Evolutionary conservation across 1,140 invertebrate genomes (phyloP).

Genomic region (Euglossa dilemma): DNA sequence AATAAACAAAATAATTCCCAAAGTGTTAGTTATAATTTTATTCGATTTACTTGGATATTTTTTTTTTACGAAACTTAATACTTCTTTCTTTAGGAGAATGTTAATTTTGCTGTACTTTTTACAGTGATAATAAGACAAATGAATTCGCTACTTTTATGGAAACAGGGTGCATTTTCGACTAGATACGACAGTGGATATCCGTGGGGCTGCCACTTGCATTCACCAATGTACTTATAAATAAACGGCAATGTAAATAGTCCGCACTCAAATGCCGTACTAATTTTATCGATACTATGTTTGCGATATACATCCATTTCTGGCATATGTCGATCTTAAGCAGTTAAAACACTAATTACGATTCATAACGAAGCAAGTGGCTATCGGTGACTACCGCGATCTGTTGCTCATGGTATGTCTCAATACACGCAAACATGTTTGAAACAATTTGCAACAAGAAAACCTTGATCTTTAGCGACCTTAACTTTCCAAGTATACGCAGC

Average conservation of each 20-base stretch:
- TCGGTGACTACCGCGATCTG: background rate
- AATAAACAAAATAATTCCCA: too few species aligned
- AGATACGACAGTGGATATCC: constrained; percentile 32
- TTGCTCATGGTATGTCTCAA: background rate
- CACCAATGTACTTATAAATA: constrained; percentile 79
- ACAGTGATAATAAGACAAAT: constrained; percentile 27
- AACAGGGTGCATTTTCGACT: constrained; percentile 17
- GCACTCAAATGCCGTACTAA: constrained; percentile 78
- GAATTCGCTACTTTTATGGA: constrained; percentile 2
- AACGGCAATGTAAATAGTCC: constrained; percentile 81
- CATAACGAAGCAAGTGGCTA: background rate
- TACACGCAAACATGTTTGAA: background rate
- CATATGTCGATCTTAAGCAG: constrained; percentile 17
- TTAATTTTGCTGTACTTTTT: background rate
- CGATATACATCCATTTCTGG: constrained; percentile 58
- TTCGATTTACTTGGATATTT: background rate
- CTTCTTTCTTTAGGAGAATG: background rate
- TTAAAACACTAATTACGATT: constrained; percentile 6
- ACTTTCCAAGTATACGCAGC: background rate
- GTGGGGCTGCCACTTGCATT: constrained; percentile 65
- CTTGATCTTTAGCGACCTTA: constrained; percentile 19
- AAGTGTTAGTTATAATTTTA: background rate
- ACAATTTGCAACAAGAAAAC: background rate
- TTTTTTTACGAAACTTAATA: background rate
- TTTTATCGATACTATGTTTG: constrained; percentile 75